These are phyloP conservation scores for Embidobia sp. DNA, from an alignment of 2,888 invertebrate genomes.

Conservation along the genomic window DNA sequence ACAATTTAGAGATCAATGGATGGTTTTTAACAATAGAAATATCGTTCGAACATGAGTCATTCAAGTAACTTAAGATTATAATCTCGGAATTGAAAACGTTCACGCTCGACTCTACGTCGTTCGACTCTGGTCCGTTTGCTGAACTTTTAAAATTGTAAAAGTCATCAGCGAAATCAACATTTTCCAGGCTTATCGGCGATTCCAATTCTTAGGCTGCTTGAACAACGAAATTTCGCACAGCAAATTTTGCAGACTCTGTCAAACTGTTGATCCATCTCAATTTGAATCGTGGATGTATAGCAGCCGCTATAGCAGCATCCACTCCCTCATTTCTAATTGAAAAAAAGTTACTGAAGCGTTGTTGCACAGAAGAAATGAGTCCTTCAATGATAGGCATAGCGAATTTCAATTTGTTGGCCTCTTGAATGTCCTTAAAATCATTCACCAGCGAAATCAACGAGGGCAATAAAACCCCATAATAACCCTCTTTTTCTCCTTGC, in stretches of 20 bases:
- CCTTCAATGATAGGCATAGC: not conserved
- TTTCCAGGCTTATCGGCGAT: no score
- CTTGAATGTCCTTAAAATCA: constrained; percentile 7
- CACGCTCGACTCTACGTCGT: no score
- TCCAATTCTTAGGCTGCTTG: no score
- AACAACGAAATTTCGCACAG: not conserved
- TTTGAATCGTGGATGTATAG: constrained; percentile 15
- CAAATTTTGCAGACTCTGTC: not conserved
- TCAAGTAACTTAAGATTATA: not conserved
- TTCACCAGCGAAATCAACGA: constrained; percentile 13
- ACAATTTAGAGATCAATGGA: constrained; percentile 1
- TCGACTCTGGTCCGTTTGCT: no score
- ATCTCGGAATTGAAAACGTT: not conserved
- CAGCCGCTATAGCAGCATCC: constrained; percentile 23
- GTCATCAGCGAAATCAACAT: not conserved
- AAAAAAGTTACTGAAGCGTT: constrained; percentile 1
- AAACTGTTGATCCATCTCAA: constrained; percentile 4
- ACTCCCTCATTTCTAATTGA: not conserved
- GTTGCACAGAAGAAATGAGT: not conserved
- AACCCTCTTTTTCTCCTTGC: constrained; percentile 26
- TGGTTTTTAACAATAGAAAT: not conserved
- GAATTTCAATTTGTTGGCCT: not conserved
- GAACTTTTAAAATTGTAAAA: not conserved
- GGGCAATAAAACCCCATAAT: constrained; percentile 23
- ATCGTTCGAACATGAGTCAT: not conserved